Conservation (phyloP, 23 tunicate species). For the Aplidium turbinatum region DNA sequence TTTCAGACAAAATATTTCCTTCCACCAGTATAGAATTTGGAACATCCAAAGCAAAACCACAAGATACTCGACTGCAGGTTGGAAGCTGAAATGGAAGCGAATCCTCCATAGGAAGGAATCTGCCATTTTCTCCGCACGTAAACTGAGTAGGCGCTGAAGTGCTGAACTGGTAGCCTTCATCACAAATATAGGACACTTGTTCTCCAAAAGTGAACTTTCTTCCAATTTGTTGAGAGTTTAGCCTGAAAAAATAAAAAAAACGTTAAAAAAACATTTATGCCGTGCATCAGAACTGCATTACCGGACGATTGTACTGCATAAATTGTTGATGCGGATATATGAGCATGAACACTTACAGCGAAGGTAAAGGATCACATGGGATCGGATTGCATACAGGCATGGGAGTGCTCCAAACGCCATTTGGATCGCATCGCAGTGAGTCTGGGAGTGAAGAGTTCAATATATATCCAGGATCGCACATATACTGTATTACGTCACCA, state of each 20-base stretch:
- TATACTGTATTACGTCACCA: conserved; percentile 49
- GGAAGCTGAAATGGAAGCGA: neutral
- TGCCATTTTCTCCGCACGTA: conserved; percentile 17
- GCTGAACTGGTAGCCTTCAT: conserved; percentile 59
- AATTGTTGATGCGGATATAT: no score
- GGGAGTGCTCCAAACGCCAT: conserved; percentile 23
- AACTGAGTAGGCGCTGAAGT: neutral
- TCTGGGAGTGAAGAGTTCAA: neutral
- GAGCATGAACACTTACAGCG: conserved; percentile 11
- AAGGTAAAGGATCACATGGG: conserved; percentile 41
- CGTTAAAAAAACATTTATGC: no score
- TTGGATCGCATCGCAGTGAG: conserved; percentile 24
- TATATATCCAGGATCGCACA: conserved; percentile 54
- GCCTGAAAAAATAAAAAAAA: conserved; percentile 3
- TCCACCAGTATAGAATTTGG: conserved; percentile 6
- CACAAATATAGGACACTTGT: conserved; percentile 51
- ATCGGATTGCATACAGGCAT: conserved; percentile 33
- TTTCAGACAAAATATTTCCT: conserved; percentile 4
- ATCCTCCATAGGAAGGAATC: neutral
- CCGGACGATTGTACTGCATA: neutral
- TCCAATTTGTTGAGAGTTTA: conserved; percentile 6
- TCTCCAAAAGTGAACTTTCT: conserved; percentile 36
- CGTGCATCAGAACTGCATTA: conserved; percentile 12
- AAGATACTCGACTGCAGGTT: conserved; percentile 41
- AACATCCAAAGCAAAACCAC: conserved; percentile 27